phyloP scores from a whole-genome alignment of 2,888 invertebrate genomes.

The Zootermopsis nevadensis region DNA sequence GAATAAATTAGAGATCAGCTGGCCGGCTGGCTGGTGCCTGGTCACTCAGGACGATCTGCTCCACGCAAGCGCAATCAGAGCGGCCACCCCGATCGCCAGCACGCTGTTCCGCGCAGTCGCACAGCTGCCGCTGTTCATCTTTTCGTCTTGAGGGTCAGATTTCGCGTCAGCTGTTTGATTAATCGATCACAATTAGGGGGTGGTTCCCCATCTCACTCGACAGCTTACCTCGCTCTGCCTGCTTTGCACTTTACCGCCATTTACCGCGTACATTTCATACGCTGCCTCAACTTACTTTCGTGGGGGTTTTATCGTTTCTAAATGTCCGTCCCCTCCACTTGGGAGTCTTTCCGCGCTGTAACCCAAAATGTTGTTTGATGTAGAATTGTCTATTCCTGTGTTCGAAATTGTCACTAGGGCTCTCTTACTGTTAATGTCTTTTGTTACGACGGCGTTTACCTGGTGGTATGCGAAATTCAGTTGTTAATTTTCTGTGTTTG shows the following conservation, averaged over 20 bases:
- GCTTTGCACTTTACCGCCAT: not conserved
- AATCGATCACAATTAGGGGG: conserved; percentile 17
- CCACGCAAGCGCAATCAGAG: not conserved
- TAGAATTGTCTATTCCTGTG: conserved; percentile 15
- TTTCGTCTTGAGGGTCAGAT: not conserved
- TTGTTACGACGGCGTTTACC: conserved; percentile 35
- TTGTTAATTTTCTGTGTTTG: conserved; percentile 12
- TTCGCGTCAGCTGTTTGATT: conserved; percentile 21
- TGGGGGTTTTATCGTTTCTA: not conserved
- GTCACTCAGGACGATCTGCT: not conserved
- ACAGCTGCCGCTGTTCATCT: not conserved
- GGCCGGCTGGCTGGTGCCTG: too few species aligned
- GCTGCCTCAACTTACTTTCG: not conserved
- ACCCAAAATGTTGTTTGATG: conserved; percentile 32
- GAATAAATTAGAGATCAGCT: not conserved
- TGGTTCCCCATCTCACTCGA: not conserved
- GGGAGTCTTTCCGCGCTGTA: conserved; percentile 28
- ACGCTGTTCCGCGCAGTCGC: not conserved
- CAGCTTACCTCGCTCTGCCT: conserved; percentile 25
- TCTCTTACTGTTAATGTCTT: not conserved
- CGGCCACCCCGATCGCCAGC: conserved; percentile 2
- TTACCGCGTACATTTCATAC: not conserved
- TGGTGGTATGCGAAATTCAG: conserved; percentile 26
- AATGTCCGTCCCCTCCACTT: conserved; percentile 19
- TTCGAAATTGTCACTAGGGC: not conserved